Percentiles rank a stretch among this genome's conserved stretches.
Evolutionary conservation across 2,888 invertebrate genomes (phyloP).

Genomic region (Trilocha varians): DNA sequence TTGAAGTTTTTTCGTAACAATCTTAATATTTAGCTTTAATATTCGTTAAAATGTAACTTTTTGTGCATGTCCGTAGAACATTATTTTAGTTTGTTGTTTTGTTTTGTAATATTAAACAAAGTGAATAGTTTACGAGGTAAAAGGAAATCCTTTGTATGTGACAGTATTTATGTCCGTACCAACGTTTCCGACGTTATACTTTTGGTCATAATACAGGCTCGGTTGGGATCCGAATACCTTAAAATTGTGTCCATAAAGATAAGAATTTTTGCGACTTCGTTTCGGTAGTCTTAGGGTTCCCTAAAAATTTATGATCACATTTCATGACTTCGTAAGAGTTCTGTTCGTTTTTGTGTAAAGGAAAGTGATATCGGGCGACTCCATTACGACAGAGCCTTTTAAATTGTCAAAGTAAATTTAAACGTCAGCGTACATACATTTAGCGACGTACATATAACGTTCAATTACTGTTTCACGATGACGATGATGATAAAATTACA

Average conservation of each 20-base stretch:
- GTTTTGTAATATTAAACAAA: not conserved
- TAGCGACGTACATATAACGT: not conserved
- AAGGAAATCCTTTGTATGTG: conserved; percentile 7
- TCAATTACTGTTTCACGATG: no score
- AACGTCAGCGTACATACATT: not conserved
- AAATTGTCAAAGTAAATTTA: conserved; percentile 14
- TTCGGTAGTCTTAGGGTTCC: conserved; percentile 32
- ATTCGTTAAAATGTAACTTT: no score
- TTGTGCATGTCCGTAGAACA: no score
- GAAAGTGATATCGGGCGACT: conserved; percentile 27
- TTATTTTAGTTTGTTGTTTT: conserved; percentile 1
- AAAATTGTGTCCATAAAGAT: conserved; percentile 50
- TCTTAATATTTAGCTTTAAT: no score
- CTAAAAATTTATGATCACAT: conserved; percentile 48
- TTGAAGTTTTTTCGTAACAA: conserved; percentile 5
- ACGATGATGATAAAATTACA: no score
- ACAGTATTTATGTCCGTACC: conserved; percentile 17
- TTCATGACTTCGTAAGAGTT: conserved; percentile 42
- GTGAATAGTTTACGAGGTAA: not conserved
- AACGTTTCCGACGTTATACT: conserved; percentile 22
- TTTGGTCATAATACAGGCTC: conserved; percentile 24
- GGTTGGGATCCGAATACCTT: conserved; percentile 37
- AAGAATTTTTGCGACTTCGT: conserved; percentile 46
- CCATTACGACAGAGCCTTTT: conserved; percentile 23
- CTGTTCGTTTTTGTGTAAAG: conserved; percentile 26